Evolutionary conservation across 1,140 invertebrate species (phyloP), one percentile per base, ranked within the genome.

Genomic region (Drosophila asahinai): DNA sequence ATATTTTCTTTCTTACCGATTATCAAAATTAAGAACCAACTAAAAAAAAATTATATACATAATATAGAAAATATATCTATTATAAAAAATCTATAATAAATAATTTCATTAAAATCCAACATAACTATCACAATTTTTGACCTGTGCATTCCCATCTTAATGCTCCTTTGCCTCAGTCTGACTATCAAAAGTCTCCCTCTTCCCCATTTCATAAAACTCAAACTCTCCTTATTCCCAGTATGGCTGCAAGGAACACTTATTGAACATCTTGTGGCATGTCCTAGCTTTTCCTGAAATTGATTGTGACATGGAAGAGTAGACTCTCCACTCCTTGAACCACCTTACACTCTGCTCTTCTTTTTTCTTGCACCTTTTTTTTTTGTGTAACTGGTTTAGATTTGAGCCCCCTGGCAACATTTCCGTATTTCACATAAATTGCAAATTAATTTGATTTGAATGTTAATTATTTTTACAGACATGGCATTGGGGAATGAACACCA

Each of bases 381-480:
- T 27, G 27, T 33, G 30, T 33, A 40, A 38, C 51, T 22, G 15
- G 58, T 19, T 54, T 42, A 59, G 33, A 55, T 36, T 63, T 45
- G 11, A 9, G 5, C 15, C 14, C 3, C 11, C 33, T 19, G 11
- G 15, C 51, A 54, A 45, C 49, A 30, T 63, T 15, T 51, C 0
- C 27, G 14, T 17, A 40, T 27, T 25, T 61, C 22, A 63, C 76
- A 82, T 64, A 75, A 83, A 83, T 89, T 81, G 80, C 42, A 89
- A 76, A 89, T 78, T 83, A 83, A 89, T 81, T 87, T 75, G 73
- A 89, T 87, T 87, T 83, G 51, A 75, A 81, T 58, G 60, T 78
- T 81, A 83, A 83, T 87, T 78, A 83, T 72, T 65, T 55, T 74
- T 63, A 66, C 63, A 87, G 84, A 83, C 66, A 68, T 17, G 22